Base-by-base conservation (phyloP, 2,888 invertebrate species). In the Platyscelio sp. region DNA sequence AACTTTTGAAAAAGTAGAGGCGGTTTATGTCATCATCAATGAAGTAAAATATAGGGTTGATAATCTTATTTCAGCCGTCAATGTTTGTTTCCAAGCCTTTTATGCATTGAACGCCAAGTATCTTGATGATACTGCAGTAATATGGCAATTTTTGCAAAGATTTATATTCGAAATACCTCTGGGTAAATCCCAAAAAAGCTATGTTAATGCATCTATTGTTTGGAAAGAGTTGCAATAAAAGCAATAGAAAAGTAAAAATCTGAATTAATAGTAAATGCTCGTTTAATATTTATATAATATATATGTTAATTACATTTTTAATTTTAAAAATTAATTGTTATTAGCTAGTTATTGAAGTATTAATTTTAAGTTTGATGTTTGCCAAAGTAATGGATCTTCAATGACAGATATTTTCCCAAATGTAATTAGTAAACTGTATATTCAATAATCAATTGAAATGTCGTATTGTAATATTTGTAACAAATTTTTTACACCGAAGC, bases 71-170 rank as follows among this genome's bases (percentile, higher is more conserved):
- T 13, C n/a, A n/a, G 58, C 58, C 7, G 58, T 71, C 13, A 46
- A 71, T 26, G 2, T 51, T 0, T 74, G 74, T 24, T 68, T 77
- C 18, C 58, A 77, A 51, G 15, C 22, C 0, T 77, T 60, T 60
- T 77, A 56, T 60, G 77, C 68, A 6, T 46, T 77, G 20, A 40
- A 77, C 40, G 67, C 77, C 13, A 13, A 54, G 4, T 77, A 68
- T 43, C 68, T 60, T 6, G 7, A 13, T 6, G 51, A 77, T 40
- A 6, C 58, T 18, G 43, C 33, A 15, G 13, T 46, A 7, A 58
- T 76, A 5, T 74, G 67, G 67, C 67, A 46, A 49, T 67, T 46
- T 67, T 67, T 67, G 29, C 67, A 67, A 49, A 46, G 67, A 49
- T 13, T 67, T 27, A 15, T 43, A 43, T 67, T 24, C 22, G 29